Evolutionary conservation across 2,888 invertebrate genomes (phyloP).

Genomic region (Calliopum simillimum): DNA sequence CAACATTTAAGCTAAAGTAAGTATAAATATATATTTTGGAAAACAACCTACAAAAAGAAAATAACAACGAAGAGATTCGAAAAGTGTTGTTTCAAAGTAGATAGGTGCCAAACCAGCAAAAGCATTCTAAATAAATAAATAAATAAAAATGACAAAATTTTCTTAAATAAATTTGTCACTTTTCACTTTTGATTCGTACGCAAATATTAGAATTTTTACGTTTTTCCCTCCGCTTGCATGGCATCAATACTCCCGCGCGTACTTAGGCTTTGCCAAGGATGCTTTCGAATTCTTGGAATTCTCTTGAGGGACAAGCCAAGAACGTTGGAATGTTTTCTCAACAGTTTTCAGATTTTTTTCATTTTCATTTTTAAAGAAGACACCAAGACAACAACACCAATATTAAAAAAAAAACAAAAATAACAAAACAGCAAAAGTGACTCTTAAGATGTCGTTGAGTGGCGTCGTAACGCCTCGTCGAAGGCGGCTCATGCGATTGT

Average conservation of each 20-base stretch:
- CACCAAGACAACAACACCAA: conserved; percentile 22
- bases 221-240: neutral
- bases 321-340: neutral
- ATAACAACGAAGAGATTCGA: neutral
- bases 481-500: conserved; percentile 29
- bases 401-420: conserved; percentile 11
- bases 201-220: conserved; percentile 32
- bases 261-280: neutral
- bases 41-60: neutral
- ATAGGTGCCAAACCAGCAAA: neutral
- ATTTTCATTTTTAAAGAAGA: conserved; percentile 13
- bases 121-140: neutral
- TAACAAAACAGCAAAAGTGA: conserved; percentile 6
- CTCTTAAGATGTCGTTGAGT: conserved; percentile 26
- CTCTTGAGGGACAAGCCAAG: conserved; percentile 9
- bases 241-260: neutral
- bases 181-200: conserved; percentile 43
- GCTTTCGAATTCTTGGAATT: conserved; percentile 24
- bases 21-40: too few species aligned
- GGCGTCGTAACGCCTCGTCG: conserved; percentile 25
- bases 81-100: neutral
- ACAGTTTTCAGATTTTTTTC: too few species aligned
- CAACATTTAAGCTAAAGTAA: too few species aligned
- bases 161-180: conserved; percentile 43
- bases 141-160: conserved; percentile 18